Conservation (phyloP, 2,797 vertebrate genomes). For the Pelochelys cantorii region DNA sequence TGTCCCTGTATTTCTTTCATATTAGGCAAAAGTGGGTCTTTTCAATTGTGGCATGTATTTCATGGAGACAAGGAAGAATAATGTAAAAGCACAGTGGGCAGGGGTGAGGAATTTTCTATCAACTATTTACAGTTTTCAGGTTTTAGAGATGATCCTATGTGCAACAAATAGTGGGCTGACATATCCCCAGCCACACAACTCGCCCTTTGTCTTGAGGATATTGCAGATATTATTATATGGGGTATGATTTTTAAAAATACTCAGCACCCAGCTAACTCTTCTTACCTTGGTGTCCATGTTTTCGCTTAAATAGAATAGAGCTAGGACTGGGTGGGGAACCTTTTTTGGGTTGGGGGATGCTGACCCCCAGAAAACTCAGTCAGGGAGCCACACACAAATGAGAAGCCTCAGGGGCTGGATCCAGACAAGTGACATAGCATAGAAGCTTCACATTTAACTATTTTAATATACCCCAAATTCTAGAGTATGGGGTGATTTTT, state of each 20-base stretch:
- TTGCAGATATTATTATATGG: background rate
- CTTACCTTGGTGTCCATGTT: background rate
- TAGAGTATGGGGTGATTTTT: slow-evolving; percentile 1
- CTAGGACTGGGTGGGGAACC: background rate
- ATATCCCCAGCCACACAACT: background rate
- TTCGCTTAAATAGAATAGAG: background rate
- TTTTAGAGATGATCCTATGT: slow-evolving; percentile 13
- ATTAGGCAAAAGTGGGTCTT: background rate
- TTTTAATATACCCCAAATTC: slow-evolving; percentile 7
- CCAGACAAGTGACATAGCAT: background rate
- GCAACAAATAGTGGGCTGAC: background rate
- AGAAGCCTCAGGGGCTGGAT: no score
- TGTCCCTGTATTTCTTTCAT: background rate
- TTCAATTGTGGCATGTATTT: slow-evolving; percentile 22
- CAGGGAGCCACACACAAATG: no score
- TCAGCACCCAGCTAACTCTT: background rate
- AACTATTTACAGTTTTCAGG: background rate
- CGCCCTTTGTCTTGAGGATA: background rate
- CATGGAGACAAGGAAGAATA: slow-evolving; percentile 1
- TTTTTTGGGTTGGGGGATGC: no score
- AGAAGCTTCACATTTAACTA: background rate
- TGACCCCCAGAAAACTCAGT: no score
- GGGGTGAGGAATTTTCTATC: background rate
- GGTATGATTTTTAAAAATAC: background rate
- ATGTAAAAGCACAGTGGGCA: background rate